Conservation (phyloP, 2,113 vertebrate genomes). For the Cryptotis parvus region DNA sequence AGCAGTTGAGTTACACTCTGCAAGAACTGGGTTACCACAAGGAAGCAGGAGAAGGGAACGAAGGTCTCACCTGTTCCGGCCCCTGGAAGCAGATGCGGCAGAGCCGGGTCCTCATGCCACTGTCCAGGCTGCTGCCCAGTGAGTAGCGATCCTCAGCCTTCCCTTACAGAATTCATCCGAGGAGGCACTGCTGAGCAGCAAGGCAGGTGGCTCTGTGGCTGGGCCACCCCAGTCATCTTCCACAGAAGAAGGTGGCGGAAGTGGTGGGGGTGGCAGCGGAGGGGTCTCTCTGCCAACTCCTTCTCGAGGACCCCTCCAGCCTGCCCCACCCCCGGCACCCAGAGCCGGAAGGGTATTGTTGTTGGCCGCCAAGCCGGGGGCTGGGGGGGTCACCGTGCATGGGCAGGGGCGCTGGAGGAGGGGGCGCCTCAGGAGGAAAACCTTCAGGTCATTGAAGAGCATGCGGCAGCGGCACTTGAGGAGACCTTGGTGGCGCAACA, state of each 20-base stretch:
- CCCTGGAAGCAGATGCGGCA: slow-evolving; percentile 99
- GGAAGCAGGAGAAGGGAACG: background rate
- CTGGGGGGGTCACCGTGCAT: slow-evolving; percentile 91
- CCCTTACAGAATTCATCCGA: slow-evolving; percentile 95
- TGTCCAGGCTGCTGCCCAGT: slow-evolving; percentile 95
- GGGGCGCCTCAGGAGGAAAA: slow-evolving; percentile 95
- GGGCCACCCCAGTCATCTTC: slow-evolving; percentile 91
- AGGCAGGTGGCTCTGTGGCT: slow-evolving; percentile 89
- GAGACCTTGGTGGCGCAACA: slow-evolving; percentile 95
- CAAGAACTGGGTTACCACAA: background rate
- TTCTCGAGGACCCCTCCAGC: slow-evolving; percentile 86
- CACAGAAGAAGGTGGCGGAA: slow-evolving; percentile 73
- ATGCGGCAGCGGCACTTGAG: slow-evolving; percentile 98
- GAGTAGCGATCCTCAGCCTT: slow-evolving; percentile 95
- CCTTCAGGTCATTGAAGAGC: slow-evolving; percentile 98
- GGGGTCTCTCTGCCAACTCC: slow-evolving; percentile 80
- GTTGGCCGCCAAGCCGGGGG: slow-evolving; percentile 86
- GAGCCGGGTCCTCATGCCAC: slow-evolving; percentile 96
- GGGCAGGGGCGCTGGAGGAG: slow-evolving; percentile 90
- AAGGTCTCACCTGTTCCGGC: slow-evolving; percentile 94
- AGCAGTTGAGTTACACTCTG: background rate
- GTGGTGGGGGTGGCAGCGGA: slow-evolving; percentile 81
- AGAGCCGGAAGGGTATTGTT: slow-evolving; percentile 90
- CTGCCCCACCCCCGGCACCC: slow-evolving; percentile 83
- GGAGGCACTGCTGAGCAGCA: slow-evolving; percentile 92